Evolutionary conservation across 2,797 vertebrate species (phyloP), one percentile per base, ranked within the genome.

Genomic region (Centropyge bicolor): DNA sequence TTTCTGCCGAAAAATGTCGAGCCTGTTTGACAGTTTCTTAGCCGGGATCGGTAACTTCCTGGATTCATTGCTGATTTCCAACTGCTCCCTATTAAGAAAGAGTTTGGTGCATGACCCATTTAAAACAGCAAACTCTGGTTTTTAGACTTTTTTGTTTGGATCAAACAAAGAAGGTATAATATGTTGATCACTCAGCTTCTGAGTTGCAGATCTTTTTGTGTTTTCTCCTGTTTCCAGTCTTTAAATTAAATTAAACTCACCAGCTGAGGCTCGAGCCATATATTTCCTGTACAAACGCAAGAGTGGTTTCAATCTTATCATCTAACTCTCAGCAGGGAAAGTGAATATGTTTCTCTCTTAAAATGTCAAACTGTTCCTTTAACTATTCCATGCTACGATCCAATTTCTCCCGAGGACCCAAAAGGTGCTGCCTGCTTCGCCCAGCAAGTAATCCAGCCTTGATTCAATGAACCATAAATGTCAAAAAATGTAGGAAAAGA

Each of bases 391-490:
- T 11, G 24, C 36, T 16, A 52, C 24, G 56, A 45, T 27, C 38
- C 12, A 61, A 51, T 38, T 43, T 20, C 1, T 31, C 14, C 31
- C 8, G 35, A 10, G 3, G 6, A 20, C 40, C 14, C 8, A 2
- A 46, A 36, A 55, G 22, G 16, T 1, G 1, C n/a, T 35, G n/a
- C 43, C n/a, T 38, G 38, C 52, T 45, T 49, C 46, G 17, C n/a
- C 27, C 40, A 22, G 41, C 51, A 35, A 76, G 14, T 60, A 63
- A 56, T 52, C 36, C 38, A 40, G 5, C 1, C 3, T 38, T 74
- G 6, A 84, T 75, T 78, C 10, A 63, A 45, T 36, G 41, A 54
- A n/a, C 41, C 22, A 56, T 38, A 43, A 70, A 64, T 45, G 35
- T 59, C 3, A 19, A 45, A 48, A 51, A 61, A 43, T 27, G 16